Evolutionary conservation across 2,797 vertebrate genomes (phyloP).

Genomic region (Anniella stebbinsi): DNA sequence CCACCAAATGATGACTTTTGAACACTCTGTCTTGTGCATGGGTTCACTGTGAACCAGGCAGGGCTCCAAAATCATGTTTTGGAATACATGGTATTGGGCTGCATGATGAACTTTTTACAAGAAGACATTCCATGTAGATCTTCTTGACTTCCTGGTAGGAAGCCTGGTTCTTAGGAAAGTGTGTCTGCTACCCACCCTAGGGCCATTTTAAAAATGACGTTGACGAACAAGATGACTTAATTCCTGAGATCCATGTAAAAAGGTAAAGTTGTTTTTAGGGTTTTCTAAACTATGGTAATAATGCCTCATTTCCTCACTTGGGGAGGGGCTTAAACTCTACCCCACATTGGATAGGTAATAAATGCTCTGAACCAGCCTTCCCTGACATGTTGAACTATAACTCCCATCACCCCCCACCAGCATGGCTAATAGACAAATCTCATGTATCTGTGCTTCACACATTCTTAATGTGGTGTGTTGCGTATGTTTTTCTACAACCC

Average conservation of each 20-base stretch:
- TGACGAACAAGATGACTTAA: neutral
- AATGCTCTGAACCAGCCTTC: too few relatives aligned
- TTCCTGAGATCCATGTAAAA: neutral
- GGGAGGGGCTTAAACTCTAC: too few relatives aligned
- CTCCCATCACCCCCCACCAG: too few relatives aligned
- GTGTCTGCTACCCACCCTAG: neutral
- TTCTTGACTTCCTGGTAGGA: neutral
- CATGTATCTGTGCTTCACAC: neutral
- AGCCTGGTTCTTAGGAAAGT: neutral
- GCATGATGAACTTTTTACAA: neutral
- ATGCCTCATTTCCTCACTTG: neutral
- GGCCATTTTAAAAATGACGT: neutral
- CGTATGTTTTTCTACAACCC: neutral
- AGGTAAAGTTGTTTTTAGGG: fast-evolving
- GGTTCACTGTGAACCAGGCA: neutral
- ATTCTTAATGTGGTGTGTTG: neutral
- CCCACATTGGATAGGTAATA: too few relatives aligned
- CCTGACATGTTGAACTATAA: too few relatives aligned
- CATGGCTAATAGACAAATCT: neutral
- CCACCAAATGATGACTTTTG: neutral
- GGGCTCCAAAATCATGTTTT: neutral
- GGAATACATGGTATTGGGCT: neutral
- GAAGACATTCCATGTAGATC: neutral
- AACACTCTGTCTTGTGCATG: neutral
- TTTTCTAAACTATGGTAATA: conserved; percentile 7